Conservation (phyloP, 2,888 invertebrate genomes). For the Apomyelois bistriatella region DNA sequence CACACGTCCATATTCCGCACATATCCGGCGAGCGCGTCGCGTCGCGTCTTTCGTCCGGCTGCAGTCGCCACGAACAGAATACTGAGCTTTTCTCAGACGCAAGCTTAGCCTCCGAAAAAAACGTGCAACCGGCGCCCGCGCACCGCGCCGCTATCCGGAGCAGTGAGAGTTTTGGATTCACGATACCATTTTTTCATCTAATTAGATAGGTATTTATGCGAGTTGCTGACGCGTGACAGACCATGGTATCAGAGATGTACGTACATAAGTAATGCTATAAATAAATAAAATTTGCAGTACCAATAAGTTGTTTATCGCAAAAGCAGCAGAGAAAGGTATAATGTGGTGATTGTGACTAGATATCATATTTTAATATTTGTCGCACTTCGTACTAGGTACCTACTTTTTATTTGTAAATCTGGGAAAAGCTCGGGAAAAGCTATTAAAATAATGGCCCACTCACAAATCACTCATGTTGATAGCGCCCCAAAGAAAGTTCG, state of each 20-base stretch:
- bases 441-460: too few relatives aligned
- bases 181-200: slow-evolving; percentile 28
- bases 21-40: slow-evolving; percentile 41
- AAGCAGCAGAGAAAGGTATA: background rate
- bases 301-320: slow-evolving; percentile 1
- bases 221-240: slow-evolving; percentile 21
- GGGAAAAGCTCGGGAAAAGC: too few relatives aligned
- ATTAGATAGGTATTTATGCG: slow-evolving; percentile 26
- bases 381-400: too few relatives aligned
- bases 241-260: slow-evolving; percentile 13
- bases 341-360: background rate
- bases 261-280: slow-evolving; percentile 7
- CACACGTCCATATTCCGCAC: slow-evolving; percentile 85
- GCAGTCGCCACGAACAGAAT: slow-evolving; percentile 57
- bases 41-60: slow-evolving; percentile 38
- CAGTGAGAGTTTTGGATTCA: slow-evolving; percentile 43
- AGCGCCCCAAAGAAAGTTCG: too few relatives aligned
- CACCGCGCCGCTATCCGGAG: slow-evolving; percentile 30
- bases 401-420: background rate
- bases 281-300: background rate
- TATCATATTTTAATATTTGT: background rate
- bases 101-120: slow-evolving; percentile 29
- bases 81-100: slow-evolving; percentile 52
- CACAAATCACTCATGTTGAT: too few relatives aligned
- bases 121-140: slow-evolving; percentile 34